Evolutionary conservation across 2,888 invertebrate species (phyloP).

Genomic region (Epinotia bilunana): DNA sequence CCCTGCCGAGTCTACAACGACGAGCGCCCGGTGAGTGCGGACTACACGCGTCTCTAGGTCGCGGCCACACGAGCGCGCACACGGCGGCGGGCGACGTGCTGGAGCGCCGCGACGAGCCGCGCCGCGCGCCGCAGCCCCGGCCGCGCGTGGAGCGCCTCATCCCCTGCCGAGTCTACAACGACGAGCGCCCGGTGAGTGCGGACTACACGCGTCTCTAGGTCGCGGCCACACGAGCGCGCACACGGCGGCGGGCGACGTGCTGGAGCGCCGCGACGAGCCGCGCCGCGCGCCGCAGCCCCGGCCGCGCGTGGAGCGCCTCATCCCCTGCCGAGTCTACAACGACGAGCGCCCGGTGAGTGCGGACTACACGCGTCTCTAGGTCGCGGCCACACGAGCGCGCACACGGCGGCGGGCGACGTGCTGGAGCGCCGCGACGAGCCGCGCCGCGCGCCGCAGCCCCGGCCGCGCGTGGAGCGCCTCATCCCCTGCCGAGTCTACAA

Average conservation of each 20-base stretch:
- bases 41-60: no score
- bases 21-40: slow-evolving; percentile 81
- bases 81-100: slow-evolving; percentile 83
- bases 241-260: slow-evolving; percentile 82
- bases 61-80: slow-evolving; percentile 87
- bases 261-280: slow-evolving; percentile 75
- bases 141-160: slow-evolving; percentile 81
- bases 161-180: slow-evolving; percentile 84
- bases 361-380: no score
- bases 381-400: slow-evolving; percentile 86
- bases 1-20: slow-evolving; percentile 85
- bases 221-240: slow-evolving; percentile 87
- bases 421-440: slow-evolving; percentile 76
- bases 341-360: slow-evolving; percentile 82
- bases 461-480: slow-evolving; percentile 77
- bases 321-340: slow-evolving; percentile 85
- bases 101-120: slow-evolving; percentile 72
- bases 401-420: slow-evolving; percentile 83
- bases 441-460: slow-evolving; percentile 60
- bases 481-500: slow-evolving; percentile 86
- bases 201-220: no score
- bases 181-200: slow-evolving; percentile 82
- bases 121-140: slow-evolving; percentile 62
- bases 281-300: slow-evolving; percentile 61
- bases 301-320: slow-evolving; percentile 79